Base-by-base conservation (phyloP, 2,797 vertebrate genomes). In the Poliocrania exsul region DNA sequence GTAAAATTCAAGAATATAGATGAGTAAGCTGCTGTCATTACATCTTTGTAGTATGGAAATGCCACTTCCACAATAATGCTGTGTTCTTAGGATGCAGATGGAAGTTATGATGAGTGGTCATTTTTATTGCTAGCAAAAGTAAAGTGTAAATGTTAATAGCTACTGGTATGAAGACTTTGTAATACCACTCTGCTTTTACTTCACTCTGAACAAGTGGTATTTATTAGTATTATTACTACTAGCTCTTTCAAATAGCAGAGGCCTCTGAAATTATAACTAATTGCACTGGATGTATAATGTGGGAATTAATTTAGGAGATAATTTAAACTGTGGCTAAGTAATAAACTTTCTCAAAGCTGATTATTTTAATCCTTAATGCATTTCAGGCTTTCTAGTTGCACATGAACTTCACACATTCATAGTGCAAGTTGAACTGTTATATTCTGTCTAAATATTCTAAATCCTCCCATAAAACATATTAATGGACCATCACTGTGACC, bases 401-500 rank as follows among this genome's bases (percentile, higher is more conserved):
- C 69, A 62, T 54, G 82, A 94, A 90, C 66, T 86, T 93, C 93
- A 88, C 64, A 83, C 66, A 8, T 90, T 71, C 78, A 42, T 37
- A 67, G 86, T 46, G 93, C 64, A 58, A 8, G 15, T 37, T 81
- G 72, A 58, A 64, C 40, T 58, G 16, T 57, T 79, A 65, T 38
- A 73, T 47, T 92, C 47, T 58, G 31, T 35, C 79, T 66, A 92
- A 94, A 92, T 54, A 58, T n/a, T 57, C 37, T 81, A 35, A 47
- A 64, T 51, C 53, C 85, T 84, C 12, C 38, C 58, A 54, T 47
- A 65, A 65, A 85, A 53, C 62, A 90, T 35, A 70, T 16, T 75
- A 89, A 91, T 3, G 9, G 81, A 79, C 69, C 5, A 29, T 94
- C 96, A 94, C 70, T 51, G 38, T 96, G 84, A 93, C 91, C 64